A percentile compares a stretch with the other conserved stretches of the same genome.
These are phyloP conservation scores for Anomalospiza imberbis DNA, from an alignment of 2,797 vertebrate genomes.

Conservation along the genomic window DNA sequence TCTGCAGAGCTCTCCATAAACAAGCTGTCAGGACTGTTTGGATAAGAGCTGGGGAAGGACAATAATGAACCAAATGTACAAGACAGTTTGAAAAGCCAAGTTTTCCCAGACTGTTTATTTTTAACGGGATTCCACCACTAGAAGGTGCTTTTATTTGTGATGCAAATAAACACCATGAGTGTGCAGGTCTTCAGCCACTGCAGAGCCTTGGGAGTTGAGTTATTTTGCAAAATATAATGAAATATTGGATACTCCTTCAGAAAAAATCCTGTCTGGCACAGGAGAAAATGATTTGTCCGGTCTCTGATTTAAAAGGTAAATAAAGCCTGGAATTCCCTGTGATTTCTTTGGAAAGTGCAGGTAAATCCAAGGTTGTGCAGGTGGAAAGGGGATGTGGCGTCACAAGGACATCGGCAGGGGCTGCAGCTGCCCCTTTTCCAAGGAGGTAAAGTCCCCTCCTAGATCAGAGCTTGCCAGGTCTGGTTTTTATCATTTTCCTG, in stretches of 20 bases:
- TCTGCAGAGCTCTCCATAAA: constrained; percentile 50
- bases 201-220: background rate
- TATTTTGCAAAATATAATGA: background rate
- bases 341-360: background rate
- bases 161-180: constrained; percentile 29
- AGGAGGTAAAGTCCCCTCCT: background rate
- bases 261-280: background rate
- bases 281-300: background rate
- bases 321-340: background rate
- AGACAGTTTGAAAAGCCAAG: constrained; percentile 17
- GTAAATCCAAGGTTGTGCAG: background rate
- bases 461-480: background rate
- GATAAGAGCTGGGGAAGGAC: constrained; percentile 46
- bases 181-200: background rate
- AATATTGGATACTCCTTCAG: background rate
- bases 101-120: constrained; percentile 33
- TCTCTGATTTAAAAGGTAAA: background rate
- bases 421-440: background rate
- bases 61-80: constrained; percentile 49
- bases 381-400: background rate
- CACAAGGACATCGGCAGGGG: background rate
- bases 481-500: constrained; percentile 8
- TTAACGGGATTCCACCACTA: background rate
- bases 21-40: constrained; percentile 66
- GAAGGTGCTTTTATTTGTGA: constrained; percentile 19